Conservation (phyloP, 1,140 invertebrate genomes). For the Cotesia chilonis region DNA sequence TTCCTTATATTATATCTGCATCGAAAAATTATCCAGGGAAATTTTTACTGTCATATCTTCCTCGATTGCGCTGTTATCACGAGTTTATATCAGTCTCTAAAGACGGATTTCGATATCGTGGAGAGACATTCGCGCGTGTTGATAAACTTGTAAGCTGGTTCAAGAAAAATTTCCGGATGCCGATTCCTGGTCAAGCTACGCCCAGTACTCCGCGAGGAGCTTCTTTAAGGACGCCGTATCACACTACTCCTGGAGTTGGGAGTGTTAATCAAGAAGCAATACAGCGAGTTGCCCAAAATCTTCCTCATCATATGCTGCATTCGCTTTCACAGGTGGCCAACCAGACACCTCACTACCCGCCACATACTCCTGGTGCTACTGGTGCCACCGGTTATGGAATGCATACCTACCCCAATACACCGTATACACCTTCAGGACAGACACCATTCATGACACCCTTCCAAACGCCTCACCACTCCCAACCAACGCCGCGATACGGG, state of each 20-base stretch:
- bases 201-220: conserved; percentile 75
- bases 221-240: conserved; percentile 73
- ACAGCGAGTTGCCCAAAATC: conserved; percentile 76
- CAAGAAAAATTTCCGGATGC: conserved; percentile 96
- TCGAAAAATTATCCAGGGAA: conserved; percentile 92
- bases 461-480: conserved; percentile 75
- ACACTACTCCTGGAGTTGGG: conserved; percentile 71
- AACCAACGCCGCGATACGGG: conserved; percentile 66
- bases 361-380: conserved; percentile 70
- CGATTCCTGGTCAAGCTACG: conserved; percentile 77
- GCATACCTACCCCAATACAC: conserved; percentile 64
- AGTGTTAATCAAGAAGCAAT: conserved; percentile 75
- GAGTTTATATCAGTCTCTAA: conserved; percentile 92
- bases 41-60: conserved; percentile 94
- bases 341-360: conserved; percentile 72
- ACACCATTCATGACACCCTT: conserved; percentile 92
- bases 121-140: conserved; percentile 87
- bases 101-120: conserved; percentile 91
- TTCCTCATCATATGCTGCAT: conserved; percentile 78
- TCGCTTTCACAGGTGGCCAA: conserved; percentile 74
- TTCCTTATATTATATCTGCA: conserved; percentile 90
- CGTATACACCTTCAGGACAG: conserved; percentile 89
- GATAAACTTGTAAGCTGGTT: conserved; percentile 93
- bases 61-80: conserved; percentile 82
- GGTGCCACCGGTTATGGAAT: conserved; percentile 56